Base-by-base conservation (phyloP, 2,113 vertebrate genomes). In the Zeus faber region DNA sequence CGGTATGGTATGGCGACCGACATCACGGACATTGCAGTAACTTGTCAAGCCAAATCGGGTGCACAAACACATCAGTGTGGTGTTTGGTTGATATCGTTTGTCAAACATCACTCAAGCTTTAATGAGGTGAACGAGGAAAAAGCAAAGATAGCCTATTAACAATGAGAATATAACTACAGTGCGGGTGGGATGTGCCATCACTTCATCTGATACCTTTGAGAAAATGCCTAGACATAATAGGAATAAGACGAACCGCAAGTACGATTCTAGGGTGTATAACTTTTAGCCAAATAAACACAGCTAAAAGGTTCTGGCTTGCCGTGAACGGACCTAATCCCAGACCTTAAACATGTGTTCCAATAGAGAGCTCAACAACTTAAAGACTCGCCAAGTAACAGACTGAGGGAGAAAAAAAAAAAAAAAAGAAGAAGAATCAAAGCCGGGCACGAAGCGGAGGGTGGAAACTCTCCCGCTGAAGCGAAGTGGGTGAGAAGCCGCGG, bases 301-400 rank as follows among this genome's bases (percentile, higher is more conserved):
- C 31, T 25, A 40, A 59, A 47, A 66, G 61, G 53, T 49, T 59
- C n/a, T 61, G 40, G 50, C 53, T 51, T 57, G 53, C 65, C 44
- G 65, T 21, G 29, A 50, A 49, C 49, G 55, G 53, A 67, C 45
- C 26, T 51, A 60, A 57, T 20, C 65, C 64, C 74, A 79, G 80
- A 84, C 76, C 72, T 64, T 70, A 55, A 65, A 74, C 67, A 82
- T 80, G 74, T 72, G 83, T 76, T 79, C 62, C 71, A 80, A 62
- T 74, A 58, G 46, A 55, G 56, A 57, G 61, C 67, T 72, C 59
- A 77, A 79, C 67, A 77, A 55, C 27, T 64, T 41, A 33, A 64
- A 33, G 27, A 73, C 48, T 59, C 52, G 85, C 74, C 72, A 84
- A 84, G 72, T 74, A 58, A 49, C 48, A 76, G 49, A 72, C 33